Evolutionary conservation across 2,888 invertebrate species (phyloP), one percentile per base, ranked within the genome.

Genomic region (Agonopterix heracliana): DNA sequence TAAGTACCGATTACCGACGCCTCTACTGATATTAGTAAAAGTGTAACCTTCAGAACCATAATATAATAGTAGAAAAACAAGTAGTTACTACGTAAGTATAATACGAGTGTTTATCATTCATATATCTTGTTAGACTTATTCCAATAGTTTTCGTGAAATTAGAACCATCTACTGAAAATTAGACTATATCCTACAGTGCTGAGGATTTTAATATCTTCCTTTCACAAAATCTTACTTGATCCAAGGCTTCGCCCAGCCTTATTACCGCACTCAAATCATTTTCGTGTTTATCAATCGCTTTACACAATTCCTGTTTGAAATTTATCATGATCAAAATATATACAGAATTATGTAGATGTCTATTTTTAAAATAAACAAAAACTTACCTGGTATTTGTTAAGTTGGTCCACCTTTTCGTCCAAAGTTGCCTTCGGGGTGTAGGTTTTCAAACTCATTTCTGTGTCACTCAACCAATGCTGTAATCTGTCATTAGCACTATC

Each of bases 391-490:
- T 96, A 98, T 81, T 94, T 95, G 69, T 94, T 94, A 38, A 96
- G 90, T 74, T 97, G 97, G 57, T 96, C 95, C 60, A 95, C 91
- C 77, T 98, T 98, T 68, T 98, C 97, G 60, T 97, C 96, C 34
- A 96, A 84, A 0, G 95, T 95, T 43, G 95, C 93, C 70, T 94
- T 95, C 5, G 94, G 91, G 34, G 92, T 91, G 68, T 95, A 97
- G 56, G 95, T 96, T 75, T 97, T 96, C 48, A 98, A 88, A 11
- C 92, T 91, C 62, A 92, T 91, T 81, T 98, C 98, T 0, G 96
- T 94, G 54, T 97, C 96, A 45, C 92, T 92, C 50, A 98, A 80
- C 96, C 97, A 97, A 45, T 90, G 90, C 49, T 96, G 91, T 45
- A 98, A 88, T 42, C 94, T 91, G 60, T 96, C 96, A 62, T 96